phyloP scores from a whole-genome alignment of 2,888 invertebrate genomes.

The Ectemnius continuus region DNA sequence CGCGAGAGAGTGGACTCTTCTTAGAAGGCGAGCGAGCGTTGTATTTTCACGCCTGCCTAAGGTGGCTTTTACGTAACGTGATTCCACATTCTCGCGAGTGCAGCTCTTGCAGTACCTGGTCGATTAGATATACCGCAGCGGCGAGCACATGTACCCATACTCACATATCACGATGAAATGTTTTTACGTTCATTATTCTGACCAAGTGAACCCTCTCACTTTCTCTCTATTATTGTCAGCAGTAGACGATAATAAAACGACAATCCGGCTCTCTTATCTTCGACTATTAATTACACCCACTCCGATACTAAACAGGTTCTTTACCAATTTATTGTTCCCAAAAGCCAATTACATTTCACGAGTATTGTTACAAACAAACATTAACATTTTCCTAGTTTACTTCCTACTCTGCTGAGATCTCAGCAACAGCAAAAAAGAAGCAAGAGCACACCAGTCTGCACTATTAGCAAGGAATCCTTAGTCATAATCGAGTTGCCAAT shows the following conservation, averaged over 20 bases:
- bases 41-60: constrained; percentile 55
- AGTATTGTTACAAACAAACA: not conserved
- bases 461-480: not conserved
- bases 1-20: constrained; percentile 38
- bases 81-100: constrained; percentile 43
- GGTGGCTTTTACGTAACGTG: constrained; percentile 52
- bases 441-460: constrained; percentile 2
- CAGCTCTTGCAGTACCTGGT: constrained; percentile 16
- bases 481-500: not conserved
- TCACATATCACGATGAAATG: constrained; percentile 1
- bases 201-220: constrained; percentile 17
- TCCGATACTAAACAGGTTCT: not conserved
- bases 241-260: not conserved
- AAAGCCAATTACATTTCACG: not conserved
- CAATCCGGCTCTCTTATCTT: constrained; percentile 1
- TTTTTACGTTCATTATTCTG: constrained; percentile 29
- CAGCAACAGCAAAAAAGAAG: not conserved
- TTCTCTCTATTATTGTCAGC: not conserved
- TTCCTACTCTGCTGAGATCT: not conserved
- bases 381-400: not conserved
- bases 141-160: not conserved
- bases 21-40: constrained; percentile 39
- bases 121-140: constrained; percentile 24
- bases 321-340: not conserved
- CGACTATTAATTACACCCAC: not conserved